These are phyloP conservation scores for Hydrotaea diabolus DNA, from an alignment of 2,888 invertebrate species.

Conservation along the genomic window DNA sequence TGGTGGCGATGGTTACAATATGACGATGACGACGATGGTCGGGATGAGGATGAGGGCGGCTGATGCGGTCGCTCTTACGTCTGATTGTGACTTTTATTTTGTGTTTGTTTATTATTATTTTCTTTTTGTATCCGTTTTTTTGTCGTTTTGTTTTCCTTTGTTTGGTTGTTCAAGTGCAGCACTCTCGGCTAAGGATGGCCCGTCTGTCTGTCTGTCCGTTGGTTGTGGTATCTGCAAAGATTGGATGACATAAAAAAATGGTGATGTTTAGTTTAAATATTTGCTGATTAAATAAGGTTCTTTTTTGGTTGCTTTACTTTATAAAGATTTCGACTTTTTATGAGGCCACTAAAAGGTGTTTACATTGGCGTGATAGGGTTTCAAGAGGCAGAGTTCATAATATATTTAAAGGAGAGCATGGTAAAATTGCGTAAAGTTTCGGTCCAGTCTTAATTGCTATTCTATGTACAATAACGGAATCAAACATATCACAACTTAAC, in stretches of 20 bases:
- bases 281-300: neutral
- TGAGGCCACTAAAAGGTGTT: too few relatives aligned
- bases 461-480: too few relatives aligned
- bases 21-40: neutral
- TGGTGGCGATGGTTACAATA: neutral
- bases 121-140: neutral
- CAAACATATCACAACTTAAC: too few relatives aligned
- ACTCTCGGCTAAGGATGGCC: neutral
- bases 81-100: neutral
- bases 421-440: too few relatives aligned
- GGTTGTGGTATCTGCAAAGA: constrained; percentile 19
- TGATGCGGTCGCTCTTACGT: neutral
- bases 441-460: too few relatives aligned
- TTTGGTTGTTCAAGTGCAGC: neutral
- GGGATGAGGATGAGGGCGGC: neutral
- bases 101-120: constrained; percentile 7
- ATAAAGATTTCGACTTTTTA: too few relatives aligned
- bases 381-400: too few relatives aligned
- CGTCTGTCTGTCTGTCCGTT: neutral
- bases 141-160: constrained; percentile 13
- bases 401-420: too few relatives aligned
- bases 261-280: constrained; percentile 38
- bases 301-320: neutral
- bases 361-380: too few relatives aligned
- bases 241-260: neutral